Evolutionary conservation across 2,888 invertebrate species (phyloP).

Genomic region (Zhuqinia jingwanae): DNA sequence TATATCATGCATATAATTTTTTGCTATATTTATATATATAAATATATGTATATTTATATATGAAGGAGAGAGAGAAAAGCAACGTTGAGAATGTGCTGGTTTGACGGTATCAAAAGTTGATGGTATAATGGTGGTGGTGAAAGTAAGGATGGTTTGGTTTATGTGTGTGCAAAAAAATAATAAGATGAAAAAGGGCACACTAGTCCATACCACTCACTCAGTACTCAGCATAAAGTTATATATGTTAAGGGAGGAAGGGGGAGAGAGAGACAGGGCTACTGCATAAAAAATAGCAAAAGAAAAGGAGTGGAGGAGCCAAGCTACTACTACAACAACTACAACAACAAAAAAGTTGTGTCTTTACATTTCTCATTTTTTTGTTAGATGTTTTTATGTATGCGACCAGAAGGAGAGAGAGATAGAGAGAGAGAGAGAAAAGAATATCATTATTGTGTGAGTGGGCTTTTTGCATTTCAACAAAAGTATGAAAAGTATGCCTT

Average conservation of each 20-base stretch:
- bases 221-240: neutral
- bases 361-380: too few species aligned
- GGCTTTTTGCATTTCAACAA: neutral
- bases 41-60: neutral
- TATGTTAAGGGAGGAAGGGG: too few species aligned
- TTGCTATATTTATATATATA: neutral
- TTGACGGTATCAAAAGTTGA: neutral
- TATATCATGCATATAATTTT: neutral
- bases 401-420: neutral
- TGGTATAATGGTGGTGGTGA: conserved; percentile 22
- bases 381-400: too few species aligned
- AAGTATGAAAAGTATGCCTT: neutral
- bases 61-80: neutral
- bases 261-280: neutral
- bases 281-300: conserved; percentile 2
- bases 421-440: neutral
- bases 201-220: neutral
- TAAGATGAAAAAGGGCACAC: conserved; percentile 37
- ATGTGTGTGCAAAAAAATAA: neutral
- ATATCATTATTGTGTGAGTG: neutral
- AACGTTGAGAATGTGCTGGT: conserved; percentile 19
- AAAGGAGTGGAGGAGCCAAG: conserved; percentile 14
- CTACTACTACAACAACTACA: neutral
- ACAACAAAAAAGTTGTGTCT: neutral
- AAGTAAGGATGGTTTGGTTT: conserved; percentile 13